These are phyloP conservation scores for Ataeniobius toweri DNA, from an alignment of 2,797 vertebrate species.

Conservation along the genomic window DNA sequence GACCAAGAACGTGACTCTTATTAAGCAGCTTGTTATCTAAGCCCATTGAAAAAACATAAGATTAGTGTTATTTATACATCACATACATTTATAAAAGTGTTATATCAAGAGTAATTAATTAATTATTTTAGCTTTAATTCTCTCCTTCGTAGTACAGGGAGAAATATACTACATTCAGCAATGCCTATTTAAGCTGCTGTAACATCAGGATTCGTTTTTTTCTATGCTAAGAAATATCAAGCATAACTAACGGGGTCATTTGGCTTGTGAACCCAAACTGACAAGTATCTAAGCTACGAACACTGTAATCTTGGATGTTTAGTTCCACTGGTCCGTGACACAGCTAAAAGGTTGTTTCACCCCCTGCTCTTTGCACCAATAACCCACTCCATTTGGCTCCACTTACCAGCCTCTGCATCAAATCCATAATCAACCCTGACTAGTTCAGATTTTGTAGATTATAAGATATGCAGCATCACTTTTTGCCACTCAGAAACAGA, in stretches of 20 bases:
- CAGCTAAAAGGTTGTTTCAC: constrained; percentile 19
- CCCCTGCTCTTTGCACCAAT: constrained; percentile 1
- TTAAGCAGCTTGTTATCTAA: neutral
- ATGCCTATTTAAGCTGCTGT: neutral
- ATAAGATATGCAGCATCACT: constrained; percentile 9
- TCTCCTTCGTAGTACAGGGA: neutral
- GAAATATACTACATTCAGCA: neutral
- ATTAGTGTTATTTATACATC: neutral
- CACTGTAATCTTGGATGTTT: constrained; percentile 14
- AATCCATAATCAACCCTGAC: neutral
- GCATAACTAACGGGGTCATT: neutral
- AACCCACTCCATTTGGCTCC: constrained; percentile 20
- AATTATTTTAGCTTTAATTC: neutral
- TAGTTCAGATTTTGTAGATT: constrained; percentile 30
- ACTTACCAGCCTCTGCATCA: constrained; percentile 7
- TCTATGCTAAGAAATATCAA: neutral
- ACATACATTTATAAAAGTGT: neutral
- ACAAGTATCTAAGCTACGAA: constrained; percentile 10
- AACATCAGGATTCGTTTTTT: neutral
- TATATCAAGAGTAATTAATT: neutral
- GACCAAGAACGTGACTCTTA: constrained; percentile 15
- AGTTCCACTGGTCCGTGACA: constrained; percentile 9
- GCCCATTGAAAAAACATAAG: neutral
- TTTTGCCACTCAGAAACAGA: constrained; percentile 35
- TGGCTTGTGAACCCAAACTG: neutral